Evolutionary conservation across 2,797 vertebrate genomes (phyloP).

Genomic region (Scyliorhinus canicula): DNA sequence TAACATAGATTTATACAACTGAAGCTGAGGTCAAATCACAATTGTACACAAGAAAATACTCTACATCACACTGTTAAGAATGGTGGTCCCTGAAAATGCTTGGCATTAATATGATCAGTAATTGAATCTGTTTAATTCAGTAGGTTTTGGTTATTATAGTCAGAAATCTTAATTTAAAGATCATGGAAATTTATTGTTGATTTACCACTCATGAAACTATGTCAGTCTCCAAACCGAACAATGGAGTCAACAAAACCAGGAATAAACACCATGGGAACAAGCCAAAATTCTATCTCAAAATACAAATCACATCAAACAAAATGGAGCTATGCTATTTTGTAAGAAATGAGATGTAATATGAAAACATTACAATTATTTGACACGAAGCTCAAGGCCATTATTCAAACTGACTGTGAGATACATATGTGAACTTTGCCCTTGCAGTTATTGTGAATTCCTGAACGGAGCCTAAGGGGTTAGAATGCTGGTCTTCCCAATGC

Average conservation of each 20-base stretch:
- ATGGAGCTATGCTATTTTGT: neutral
- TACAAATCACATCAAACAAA: neutral
- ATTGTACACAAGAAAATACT: neutral
- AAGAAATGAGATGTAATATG: neutral
- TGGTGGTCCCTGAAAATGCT: neutral
- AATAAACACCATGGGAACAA: neutral
- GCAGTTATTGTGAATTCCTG: no score
- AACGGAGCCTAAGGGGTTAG: no score
- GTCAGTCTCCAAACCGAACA: neutral
- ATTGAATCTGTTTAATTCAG: neutral
- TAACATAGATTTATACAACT: neutral
- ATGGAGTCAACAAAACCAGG: neutral
- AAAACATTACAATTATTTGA: neutral
- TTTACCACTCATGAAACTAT: neutral
- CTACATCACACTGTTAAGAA: neutral
- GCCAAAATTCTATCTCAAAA: neutral
- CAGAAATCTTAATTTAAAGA: neutral
- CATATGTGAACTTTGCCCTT: neutral
- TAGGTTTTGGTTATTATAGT: neutral
- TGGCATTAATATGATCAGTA: neutral
- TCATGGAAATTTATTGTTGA: neutral
- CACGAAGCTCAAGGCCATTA: neutral
- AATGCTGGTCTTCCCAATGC: no score
- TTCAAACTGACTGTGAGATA: neutral
- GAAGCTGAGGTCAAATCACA: neutral